Base-by-base conservation (phyloP, 2,888 invertebrate genomes). In the Tetrapedia diversipes region DNA sequence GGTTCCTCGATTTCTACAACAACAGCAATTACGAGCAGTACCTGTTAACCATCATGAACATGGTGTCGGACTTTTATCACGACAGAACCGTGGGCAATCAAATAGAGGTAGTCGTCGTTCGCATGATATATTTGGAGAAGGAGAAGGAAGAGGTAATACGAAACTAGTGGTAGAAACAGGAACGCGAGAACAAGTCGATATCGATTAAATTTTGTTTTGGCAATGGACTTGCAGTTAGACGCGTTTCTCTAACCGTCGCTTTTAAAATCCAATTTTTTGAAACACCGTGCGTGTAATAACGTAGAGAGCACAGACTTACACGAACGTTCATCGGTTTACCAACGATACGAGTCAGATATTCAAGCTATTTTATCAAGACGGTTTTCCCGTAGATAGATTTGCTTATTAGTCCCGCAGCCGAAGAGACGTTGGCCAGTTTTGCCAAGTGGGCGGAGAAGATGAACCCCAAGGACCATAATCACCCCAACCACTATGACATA, bases 11-110 rank as follows among this genome's bases (percentile, higher is more conserved):
- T 69, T 97, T 96, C 90, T 97, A 98, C 92, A 93, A 94, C 78
- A 94, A 95, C 84, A 95, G 95, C 84, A 96, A 96, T 89, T 94
- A 97, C 84, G 95, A 97, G 89, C 96, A 95, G 16, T 98, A 98
- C 91, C 94, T 98, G 47, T 93, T 98, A 56, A 97, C 97, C 51
- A 95, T 98, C 75, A 97, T 98, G 96, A 98, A 98, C 90, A 97
- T 97, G 96, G 97, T 94, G 92, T 95, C 96, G 2, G 94, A 95
- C 11, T 92, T 95, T 49, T 97, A 96, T 92, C 95, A 96, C 93
- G 97, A 97, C 87, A 96, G 96, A 11, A 96, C 95, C 65, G 96
- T 97, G 81, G 98, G 98, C 51, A 98, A 98, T 92, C 96, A 96
- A 88, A 95, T 98, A 83, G 97, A 97, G 91, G 95, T 98, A 63